Evolutionary conservation across 2,113 vertebrate species (phyloP).

Genomic region (Australoheros scitulus): DNA sequence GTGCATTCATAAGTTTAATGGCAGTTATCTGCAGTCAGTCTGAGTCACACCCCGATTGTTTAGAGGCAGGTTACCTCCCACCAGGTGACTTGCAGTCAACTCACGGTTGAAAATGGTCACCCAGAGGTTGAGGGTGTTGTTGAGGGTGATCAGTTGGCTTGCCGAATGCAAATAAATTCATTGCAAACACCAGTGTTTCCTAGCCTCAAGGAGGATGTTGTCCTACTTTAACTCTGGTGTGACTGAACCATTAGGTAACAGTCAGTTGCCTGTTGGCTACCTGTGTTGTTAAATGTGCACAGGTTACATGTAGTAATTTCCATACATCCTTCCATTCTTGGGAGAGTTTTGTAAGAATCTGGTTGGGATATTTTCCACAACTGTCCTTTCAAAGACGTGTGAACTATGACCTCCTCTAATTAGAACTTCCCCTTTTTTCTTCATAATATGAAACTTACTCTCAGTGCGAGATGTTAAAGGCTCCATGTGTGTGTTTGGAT

Average conservation of each 20-base stretch:
- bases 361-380: not conserved
- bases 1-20: not conserved
- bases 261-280: not conserved
- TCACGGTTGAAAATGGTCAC: not conserved
- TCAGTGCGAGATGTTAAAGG: not conserved
- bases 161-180: not conserved
- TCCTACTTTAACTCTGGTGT: not conserved
- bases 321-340: too few species aligned
- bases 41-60: not conserved
- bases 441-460: not conserved
- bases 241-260: accelerated
- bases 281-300: not conserved
- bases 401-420: not conserved
- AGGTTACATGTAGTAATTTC: not conserved
- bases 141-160: not conserved
- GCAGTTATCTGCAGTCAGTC: not conserved
- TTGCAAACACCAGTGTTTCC: not conserved
- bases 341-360: not conserved
- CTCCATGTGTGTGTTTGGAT: not conserved
- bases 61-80: not conserved
- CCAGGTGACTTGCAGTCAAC: not conserved
- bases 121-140: not conserved
- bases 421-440: not conserved
- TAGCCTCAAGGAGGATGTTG: not conserved
- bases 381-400: accelerated